phyloP scores from a whole-genome alignment of 2,888 invertebrate species.

The Caenorhabditis afra region DNA sequence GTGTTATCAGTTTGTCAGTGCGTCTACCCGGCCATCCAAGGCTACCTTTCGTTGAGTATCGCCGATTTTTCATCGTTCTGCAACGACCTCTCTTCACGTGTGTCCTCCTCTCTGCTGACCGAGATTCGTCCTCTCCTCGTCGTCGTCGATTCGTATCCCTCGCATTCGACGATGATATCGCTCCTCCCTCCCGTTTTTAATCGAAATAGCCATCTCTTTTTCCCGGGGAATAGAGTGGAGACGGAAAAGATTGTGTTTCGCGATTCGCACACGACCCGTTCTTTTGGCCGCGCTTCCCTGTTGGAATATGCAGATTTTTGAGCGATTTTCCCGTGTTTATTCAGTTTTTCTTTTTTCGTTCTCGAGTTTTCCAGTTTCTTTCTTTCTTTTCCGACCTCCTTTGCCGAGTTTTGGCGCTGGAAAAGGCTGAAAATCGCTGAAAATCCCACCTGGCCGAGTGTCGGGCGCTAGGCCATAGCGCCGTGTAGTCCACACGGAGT shows the following conservation, averaged over 20 bases:
- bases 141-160: not conserved
- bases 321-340: not conserved
- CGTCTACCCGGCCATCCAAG: not conserved
- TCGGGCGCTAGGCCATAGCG: slow-evolving; percentile 17
- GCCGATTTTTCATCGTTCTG: no score
- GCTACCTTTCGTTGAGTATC: no score
- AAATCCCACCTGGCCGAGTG: not conserved
- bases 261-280: slow-evolving; percentile 39
- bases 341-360: not conserved
- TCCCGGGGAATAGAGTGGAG: slow-evolving; percentile 6
- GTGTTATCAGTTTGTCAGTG: slow-evolving; percentile 29
- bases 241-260: slow-evolving; percentile 40
- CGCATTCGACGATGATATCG: slow-evolving; percentile 18
- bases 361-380: not conserved
- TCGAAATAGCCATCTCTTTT: slow-evolving; percentile 33
- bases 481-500: slow-evolving; percentile 38
- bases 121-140: slow-evolving; percentile 11
- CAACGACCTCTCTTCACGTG: no score
- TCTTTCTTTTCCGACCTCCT: not conserved
- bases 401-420: not conserved
- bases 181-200: slow-evolving; percentile 27
- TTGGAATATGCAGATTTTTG: slow-evolving; percentile 2
- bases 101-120: not conserved
- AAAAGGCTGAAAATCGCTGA: slow-evolving; percentile 6
- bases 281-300: not conserved